A percentile compares a stretch with the other conserved stretches of the same genome.
phyloP scores from a whole-genome alignment of 2,888 invertebrate species.

The Calameuta idolon region DNA sequence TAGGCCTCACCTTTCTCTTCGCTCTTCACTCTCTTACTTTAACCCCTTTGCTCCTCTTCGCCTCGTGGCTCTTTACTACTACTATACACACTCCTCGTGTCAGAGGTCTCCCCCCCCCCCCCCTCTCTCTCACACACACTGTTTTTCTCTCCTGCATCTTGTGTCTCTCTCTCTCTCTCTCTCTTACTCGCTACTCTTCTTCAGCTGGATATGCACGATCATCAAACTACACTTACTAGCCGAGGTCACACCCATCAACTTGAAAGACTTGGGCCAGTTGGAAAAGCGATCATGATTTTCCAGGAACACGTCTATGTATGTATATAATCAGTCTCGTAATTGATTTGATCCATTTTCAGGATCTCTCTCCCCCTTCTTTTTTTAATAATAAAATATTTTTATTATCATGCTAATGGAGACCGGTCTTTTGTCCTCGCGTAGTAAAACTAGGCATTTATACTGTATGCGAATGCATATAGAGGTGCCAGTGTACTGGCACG shows the following conservation, averaged over 20 bases:
- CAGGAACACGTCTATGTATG: neutral
- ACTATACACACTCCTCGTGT: neutral
- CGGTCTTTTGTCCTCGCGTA: neutral
- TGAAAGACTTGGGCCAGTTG: constrained; percentile 45
- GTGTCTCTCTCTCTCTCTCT: constrained; percentile 11
- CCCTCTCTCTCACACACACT: constrained; percentile 14
- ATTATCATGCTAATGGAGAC: neutral
- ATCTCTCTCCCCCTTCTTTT: neutral
- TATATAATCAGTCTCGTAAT: neutral
- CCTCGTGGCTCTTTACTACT: neutral
- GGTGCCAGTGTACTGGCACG: neutral
- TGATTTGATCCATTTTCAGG: neutral
- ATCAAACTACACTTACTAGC: constrained; percentile 48
- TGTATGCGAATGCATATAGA: neutral
- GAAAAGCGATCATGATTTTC: constrained; percentile 31
- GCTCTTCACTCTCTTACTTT: constrained; percentile 11
- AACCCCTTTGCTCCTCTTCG: constrained; percentile 1
- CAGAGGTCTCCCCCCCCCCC: constrained; percentile 18
- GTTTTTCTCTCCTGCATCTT: constrained; percentile 7
- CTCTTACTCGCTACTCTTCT: constrained; percentile 24
- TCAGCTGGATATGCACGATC: constrained; percentile 52
- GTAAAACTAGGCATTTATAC: neutral
- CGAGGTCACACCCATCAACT: constrained; percentile 56
- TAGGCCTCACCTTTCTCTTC: neutral
- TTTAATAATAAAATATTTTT: neutral